These are phyloP conservation scores for Nymphalis c-album DNA, from an alignment of 2,888 invertebrate species.

Conservation along the genomic window DNA sequence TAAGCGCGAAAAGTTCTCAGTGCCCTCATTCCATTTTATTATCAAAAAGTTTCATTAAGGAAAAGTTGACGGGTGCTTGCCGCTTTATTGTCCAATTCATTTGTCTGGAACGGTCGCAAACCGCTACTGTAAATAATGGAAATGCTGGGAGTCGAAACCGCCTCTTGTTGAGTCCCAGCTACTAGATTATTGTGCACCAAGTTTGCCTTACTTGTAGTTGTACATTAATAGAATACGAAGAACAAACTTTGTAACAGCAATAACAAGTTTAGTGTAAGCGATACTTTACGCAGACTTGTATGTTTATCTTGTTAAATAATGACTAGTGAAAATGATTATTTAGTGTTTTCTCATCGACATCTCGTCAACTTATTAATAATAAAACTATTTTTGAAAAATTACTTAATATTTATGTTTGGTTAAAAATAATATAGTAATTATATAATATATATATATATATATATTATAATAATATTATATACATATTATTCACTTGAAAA, in stretches of 20 bases:
- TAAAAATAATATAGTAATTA: too few relatives aligned
- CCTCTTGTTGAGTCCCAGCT: slow-evolving; percentile 51
- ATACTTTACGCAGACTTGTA: slow-evolving; percentile 21
- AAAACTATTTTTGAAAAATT: background rate
- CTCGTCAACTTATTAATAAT: background rate
- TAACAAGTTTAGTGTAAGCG: slow-evolving; percentile 25
- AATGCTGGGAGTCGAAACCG: slow-evolving; percentile 51
- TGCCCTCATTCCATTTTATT: slow-evolving; percentile 59
- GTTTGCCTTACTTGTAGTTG: slow-evolving; percentile 63
- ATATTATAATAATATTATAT: too few relatives aligned
- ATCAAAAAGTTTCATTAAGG: slow-evolving; percentile 67
- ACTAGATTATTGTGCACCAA: slow-evolving; percentile 66
- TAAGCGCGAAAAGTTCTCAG: slow-evolving; percentile 57
- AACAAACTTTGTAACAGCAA: slow-evolving; percentile 55
- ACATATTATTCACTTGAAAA: too few relatives aligned
- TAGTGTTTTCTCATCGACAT: background rate
- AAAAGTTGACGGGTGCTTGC: slow-evolving; percentile 66
- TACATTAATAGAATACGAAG: slow-evolving; percentile 54
- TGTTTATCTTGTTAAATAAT: slow-evolving; percentile 10
- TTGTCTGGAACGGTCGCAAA: slow-evolving; percentile 59
- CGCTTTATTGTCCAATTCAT: slow-evolving; percentile 69
- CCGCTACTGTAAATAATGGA: slow-evolving; percentile 64
- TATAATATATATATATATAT: too few relatives aligned
- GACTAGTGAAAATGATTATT: background rate
- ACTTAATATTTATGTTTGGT: too few relatives aligned